A percentile compares a stretch with the other conserved stretches of the same genome.
Evolutionary conservation across 2,113 vertebrate genomes (phyloP).

Genomic region (Columbina picui): DNA sequence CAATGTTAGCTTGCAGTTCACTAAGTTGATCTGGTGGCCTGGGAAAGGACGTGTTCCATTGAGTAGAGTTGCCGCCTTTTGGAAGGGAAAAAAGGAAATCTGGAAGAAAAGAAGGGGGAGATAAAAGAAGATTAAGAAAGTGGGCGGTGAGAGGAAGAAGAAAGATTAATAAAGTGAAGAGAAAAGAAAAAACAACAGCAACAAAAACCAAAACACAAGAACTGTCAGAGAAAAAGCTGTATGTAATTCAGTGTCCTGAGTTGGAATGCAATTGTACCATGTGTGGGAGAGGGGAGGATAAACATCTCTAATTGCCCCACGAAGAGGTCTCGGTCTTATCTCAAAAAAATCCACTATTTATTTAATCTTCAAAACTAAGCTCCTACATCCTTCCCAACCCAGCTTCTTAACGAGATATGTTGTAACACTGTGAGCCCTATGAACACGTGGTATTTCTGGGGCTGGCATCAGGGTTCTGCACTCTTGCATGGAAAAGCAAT

Average conservation of each 20-base stretch:
- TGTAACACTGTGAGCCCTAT: not conserved
- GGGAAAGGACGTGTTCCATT: slow-evolving; percentile 37
- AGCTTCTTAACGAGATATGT: not conserved
- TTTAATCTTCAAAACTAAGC: not conserved
- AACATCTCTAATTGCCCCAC: not conserved
- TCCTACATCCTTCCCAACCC: not conserved
- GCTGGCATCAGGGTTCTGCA: not conserved
- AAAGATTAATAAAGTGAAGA: not conserved
- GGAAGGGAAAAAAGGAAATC: slow-evolving; percentile 2
- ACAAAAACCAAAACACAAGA: not conserved
- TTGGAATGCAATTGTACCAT: not conserved
- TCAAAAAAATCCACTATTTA: not conserved
- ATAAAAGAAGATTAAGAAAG: not conserved
- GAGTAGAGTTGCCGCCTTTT: not conserved
- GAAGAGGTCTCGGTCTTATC: not conserved
- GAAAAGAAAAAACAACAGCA: not conserved
- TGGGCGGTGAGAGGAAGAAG: not conserved
- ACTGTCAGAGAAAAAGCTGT: not conserved
- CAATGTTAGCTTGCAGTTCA: not conserved
- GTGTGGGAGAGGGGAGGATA: not conserved
- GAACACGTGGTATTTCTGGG: not conserved
- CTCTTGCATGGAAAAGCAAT: not conserved
- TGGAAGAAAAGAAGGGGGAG: not conserved
- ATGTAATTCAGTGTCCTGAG: not conserved
- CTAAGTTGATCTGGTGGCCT: not conserved